Base-by-base conservation (phyloP, 2,888 invertebrate genomes). In the Pasiphila rectangulata region DNA sequence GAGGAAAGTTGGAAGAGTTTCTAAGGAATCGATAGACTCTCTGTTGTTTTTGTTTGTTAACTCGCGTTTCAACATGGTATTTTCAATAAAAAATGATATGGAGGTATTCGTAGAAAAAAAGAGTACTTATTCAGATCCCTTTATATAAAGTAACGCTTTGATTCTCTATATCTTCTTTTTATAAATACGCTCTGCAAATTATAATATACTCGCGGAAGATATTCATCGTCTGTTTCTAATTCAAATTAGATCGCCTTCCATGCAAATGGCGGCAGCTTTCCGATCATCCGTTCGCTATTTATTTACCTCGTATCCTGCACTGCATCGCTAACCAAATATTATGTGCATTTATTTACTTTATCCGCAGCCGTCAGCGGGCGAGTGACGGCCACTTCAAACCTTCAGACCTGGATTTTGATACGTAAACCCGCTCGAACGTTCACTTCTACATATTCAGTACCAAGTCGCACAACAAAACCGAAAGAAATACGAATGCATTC, bases 301-400 rank as follows among this genome's bases (percentile, higher is more conserved):
- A 75, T 76, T 73, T 72, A 64, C 61, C 62, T 60, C 59, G 64
- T 65, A 68, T 68, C 59, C 63, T 60, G 59, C 50, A 51, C 59
- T 67, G 78, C 75, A 76, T 79, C 74, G 67, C 74, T 74, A 78
- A 79, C 75, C 80, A 83, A 83, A 83, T 83, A 75, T 76, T 83
- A 83, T 84, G 84, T 83, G 79, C 85, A 86, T 86, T 77, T 78
- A 82, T 85, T 83, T 79, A 75, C 75, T 75, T 75, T 69, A 72
- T 66, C 69, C 67, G 56, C 56, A 59, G 54, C 63, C 60, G 67
- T 66, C 69, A 54, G 66, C 64, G 61, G 57, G 61, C 59, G 57
- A 64, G 64, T 58, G 62, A 63, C 62, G 62, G 57, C 53, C 56
- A 57, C 61, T 65, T 54, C 62, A 67, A 66, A 64, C 61, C 64